Base-by-base conservation (phyloP, 2,888 invertebrate genomes). In the Ecdyonurus torrentis region DNA sequence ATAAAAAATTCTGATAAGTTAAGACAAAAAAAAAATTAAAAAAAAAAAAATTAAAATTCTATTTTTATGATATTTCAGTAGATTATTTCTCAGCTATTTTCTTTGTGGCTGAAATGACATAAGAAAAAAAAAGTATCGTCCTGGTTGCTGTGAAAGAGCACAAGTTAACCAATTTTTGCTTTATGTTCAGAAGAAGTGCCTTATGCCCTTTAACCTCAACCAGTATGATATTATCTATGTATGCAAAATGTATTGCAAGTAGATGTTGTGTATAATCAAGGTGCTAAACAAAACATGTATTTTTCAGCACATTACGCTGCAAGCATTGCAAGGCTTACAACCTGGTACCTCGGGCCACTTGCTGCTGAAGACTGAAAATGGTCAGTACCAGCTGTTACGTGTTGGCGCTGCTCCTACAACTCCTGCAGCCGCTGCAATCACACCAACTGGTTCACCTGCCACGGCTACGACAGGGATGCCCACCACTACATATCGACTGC, bases 301-400 rank as follows among this genome's bases (percentile, higher is more conserved):
- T 69, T 70, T 73, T 64, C 73, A 82, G 81, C 84, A 89, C 85
- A 87, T 91, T 79, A 91, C 92, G 72, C 82, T 92, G 77, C 90
- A 91, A 81, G 83, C 90, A 73, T 81, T 92, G 72, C 89, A 89
- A 76, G 86, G 87, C 74, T 82, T 91, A 69, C 91, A 89, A 78
- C 86, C 89, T 69, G 78, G 77, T 25, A 89, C 91, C 76, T 91
- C 89, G 77, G 86, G 87, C 66, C 90, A 93, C 75, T 82, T 96
- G 75, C 83, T 96, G 74, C 82, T 96, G 76, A 95, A 94, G 82
- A 96, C 95, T 73, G 96, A 96, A 80, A 94, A 91, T 81, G 96
- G 96, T 73, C 92, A 93, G 77, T 91, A 89, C 78, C 94, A 96
- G 77, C 81, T 96, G 75, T 80, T 96, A 73, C 85, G 93, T 75